Base-by-base conservation (phyloP, 2,113 vertebrate genomes). In the Scomber colias region DNA sequence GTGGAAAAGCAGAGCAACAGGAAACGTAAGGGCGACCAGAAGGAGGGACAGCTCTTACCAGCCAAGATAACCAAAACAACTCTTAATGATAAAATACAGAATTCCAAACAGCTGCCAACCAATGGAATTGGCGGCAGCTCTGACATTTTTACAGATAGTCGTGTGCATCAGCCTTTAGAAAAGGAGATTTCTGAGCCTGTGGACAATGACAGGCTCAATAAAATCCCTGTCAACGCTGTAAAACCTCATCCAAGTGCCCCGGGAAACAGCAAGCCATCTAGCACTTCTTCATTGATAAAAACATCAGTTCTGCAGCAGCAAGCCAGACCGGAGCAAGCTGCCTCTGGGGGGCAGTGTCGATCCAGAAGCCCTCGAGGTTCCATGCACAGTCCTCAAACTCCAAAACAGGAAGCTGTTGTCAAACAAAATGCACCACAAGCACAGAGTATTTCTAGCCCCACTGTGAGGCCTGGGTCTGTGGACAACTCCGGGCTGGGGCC, bases 161-260 rank as follows among this genome's bases (percentile, higher is more conserved):
- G 10, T 72, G 30, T 62, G 31, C 71, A 87, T 85, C 92, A 90
- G 14, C 68, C 94, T 60, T 4, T 77, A 13, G 96, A 96, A 5
- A 92, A 86, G 69, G 89, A 95, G 66, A 61, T 92, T 79, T 85
- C 94, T 50, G 96, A 97, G 56, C 89, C 88, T 49, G 73, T 91
- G 4, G 96, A 97, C 83, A 95, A 92, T 0, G 96, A 96, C 71
- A 95, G 95, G 86, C 92, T 93, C 40, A 93, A 11, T 64, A 97
- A 96, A 94, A 96, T 97, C 68, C 97, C 96, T 3, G 87, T 97
- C 66, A 96, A 96, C 0, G 94, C 97, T 10, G 95, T 97, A 46
- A 96, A 95, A 92, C 96, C 96, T 59, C 96, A 97, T 88, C 94
- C 97, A 90, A 96, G 94, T 94, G 95, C 95, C 77, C 95, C 91